Conservation (phyloP, 2,888 invertebrate genomes). For the Thymelicus acteon region DNA sequence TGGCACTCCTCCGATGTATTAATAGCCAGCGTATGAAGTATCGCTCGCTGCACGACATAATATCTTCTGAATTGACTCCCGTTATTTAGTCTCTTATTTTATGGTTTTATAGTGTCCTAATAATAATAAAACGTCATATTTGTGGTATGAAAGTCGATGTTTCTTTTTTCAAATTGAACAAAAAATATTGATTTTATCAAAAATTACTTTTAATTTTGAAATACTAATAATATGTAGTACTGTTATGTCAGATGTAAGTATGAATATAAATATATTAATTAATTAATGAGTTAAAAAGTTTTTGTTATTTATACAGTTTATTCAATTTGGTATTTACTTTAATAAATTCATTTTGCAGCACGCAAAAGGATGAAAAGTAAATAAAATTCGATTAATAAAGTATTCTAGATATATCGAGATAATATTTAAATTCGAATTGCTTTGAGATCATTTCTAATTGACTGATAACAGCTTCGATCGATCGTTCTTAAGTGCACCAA, state of each 20-base stretch:
- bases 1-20: constrained; percentile 54
- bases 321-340: too few relatives aligned
- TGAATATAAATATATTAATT: too few relatives aligned
- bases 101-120: neutral
- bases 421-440: constrained; percentile 26
- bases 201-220: too few relatives aligned
- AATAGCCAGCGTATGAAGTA: constrained; percentile 41
- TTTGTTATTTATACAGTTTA: too few relatives aligned
- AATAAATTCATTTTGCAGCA: too few relatives aligned
- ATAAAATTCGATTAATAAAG: constrained; percentile 4
- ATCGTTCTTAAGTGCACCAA: constrained; percentile 33
- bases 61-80: constrained; percentile 34
- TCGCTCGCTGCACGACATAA: constrained; percentile 35
- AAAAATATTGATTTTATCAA: too few relatives aligned
- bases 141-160: too few relatives aligned
- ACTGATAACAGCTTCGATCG: constrained; percentile 34
- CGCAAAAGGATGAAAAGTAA: neutral
- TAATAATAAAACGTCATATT: too few relatives aligned
- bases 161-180: too few relatives aligned
- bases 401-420: constrained; percentile 19
- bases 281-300: too few relatives aligned
- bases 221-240: too few relatives aligned
- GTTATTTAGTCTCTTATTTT: constrained; percentile 21
- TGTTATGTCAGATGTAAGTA: too few relatives aligned
- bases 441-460: constrained; percentile 34